Evolutionary conservation across 2,888 invertebrate genomes (phyloP).

Genomic region (Notodonta dromedarius): DNA sequence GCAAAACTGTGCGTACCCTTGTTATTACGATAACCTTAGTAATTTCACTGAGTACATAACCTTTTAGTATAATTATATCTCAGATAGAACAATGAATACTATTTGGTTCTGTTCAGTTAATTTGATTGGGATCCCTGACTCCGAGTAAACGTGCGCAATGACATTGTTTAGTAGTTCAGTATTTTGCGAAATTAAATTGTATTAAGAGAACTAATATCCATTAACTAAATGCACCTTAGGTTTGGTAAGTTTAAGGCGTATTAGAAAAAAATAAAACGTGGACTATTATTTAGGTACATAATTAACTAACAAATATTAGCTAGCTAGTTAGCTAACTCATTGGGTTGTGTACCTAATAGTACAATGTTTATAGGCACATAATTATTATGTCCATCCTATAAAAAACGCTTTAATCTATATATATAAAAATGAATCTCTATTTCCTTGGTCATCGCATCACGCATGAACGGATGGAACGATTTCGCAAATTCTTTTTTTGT

Average conservation of each 20-base stretch:
- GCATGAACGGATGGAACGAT: too few relatives aligned
- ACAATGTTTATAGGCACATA: too few relatives aligned
- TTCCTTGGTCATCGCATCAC: too few relatives aligned
- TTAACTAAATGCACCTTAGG: not conserved
- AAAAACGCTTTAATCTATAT: too few relatives aligned
- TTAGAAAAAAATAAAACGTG: not conserved
- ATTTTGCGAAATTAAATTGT: not conserved
- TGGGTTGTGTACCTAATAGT: too few relatives aligned
- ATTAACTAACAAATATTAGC: too few relatives aligned
- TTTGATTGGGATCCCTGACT: not conserved
- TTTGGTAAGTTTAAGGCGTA: not conserved
- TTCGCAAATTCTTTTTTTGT: too few relatives aligned
- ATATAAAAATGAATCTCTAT: too few relatives aligned
- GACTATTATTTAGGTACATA: too few relatives aligned
- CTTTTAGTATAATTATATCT: constrained; percentile 13
- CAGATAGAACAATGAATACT: not conserved
- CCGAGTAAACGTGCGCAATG: not conserved
- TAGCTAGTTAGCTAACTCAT: too few relatives aligned
- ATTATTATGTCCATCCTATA: too few relatives aligned
- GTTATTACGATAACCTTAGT: constrained; percentile 60
- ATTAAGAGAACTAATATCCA: not conserved
- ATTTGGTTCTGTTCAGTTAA: not conserved
- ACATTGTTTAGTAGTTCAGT: not conserved
- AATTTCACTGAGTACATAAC: constrained; percentile 54
- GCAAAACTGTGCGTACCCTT: constrained; percentile 49